Base-by-base conservation (phyloP, 30 jellyfish, hydroid and myxozoan species). In the Rhopilema esculentum region DNA sequence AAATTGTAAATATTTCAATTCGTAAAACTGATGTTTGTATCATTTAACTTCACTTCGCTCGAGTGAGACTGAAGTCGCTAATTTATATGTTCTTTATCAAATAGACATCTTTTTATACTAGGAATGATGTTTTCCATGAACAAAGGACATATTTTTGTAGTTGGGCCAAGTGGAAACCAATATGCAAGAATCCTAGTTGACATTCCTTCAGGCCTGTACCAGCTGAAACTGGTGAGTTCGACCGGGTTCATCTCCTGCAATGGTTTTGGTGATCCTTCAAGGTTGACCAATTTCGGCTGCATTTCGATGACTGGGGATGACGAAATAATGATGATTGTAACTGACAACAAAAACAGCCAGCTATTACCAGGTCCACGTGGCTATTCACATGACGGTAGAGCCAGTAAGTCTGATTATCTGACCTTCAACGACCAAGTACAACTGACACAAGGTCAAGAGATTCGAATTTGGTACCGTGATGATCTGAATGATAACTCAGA, bases 391-490 rank as follows among this genome's bases (percentile, higher is more conserved):
- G 94, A 85, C 26, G 94, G 94, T 8, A 20, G 27, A 57, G 26
- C 16, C 32, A 85, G 94, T 70, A 65, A 69, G 12, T 85, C 94
- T 23, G 25, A 69, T 16, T 85, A 72, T 74, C 88, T 85, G 25
- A 85, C 84, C 18, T 85, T 73, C 83, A 74, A 85, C 8, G 94
- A 85, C 52, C 83, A 88, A 66, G 27, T 85, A 0, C 21, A 85
- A 1, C 65, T 85, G 72, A 71, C 32, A 26, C 32, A 70, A 0
- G 94, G 94, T 1, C 77, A 85, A 33, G 69, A 61, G 21, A 19
- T 85, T 2, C 94, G 94, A 16, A 74, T 85, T 22, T 85, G 94
- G 94, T 27, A 85, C 84, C 73, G 72, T 26, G 88, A 85, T 1
- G 94, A 85, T 48, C 84, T 85, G 0, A 32, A 61, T 16, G 69